Evolutionary conservation across 2,888 invertebrate genomes (phyloP).

Genomic region (Rosalia funebris): DNA sequence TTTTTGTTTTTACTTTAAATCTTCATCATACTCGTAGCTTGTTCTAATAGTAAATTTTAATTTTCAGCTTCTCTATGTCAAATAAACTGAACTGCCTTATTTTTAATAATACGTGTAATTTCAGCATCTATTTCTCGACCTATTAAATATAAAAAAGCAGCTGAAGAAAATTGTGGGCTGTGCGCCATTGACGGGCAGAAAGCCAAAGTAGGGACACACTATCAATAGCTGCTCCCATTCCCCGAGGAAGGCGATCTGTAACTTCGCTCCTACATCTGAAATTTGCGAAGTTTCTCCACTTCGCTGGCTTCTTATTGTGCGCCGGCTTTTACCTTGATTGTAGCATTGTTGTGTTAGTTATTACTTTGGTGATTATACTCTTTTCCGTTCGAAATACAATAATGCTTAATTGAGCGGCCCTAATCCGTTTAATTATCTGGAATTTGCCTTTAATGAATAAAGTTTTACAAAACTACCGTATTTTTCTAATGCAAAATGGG

Average conservation of each 20-base stretch:
- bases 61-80: too few species aligned
- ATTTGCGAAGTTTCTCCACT: conserved; percentile 23
- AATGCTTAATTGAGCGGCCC: conserved; percentile 46
- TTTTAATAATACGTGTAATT: too few species aligned
- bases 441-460: conserved; percentile 55
- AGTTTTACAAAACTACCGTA: conserved; percentile 52
- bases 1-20: too few species aligned
- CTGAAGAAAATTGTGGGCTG: too few species aligned
- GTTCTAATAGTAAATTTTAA: too few species aligned
- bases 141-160: too few species aligned
- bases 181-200: background rate
- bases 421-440: conserved; percentile 50
- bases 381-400: conserved; percentile 45
- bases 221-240: conserved; percentile 22
- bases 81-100: too few species aligned
- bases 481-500: conserved; percentile 46
- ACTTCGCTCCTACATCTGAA: conserved; percentile 26
- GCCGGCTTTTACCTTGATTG: conserved; percentile 52
- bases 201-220: conserved; percentile 3
- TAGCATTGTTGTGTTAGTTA: conserved; percentile 57
- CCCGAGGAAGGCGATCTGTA: conserved; percentile 31
- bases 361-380: conserved; percentile 47
- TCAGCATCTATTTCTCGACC: too few species aligned
- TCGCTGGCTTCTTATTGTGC: conserved; percentile 27
- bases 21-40: too few species aligned